These are phyloP conservation scores for Sarotherodon lohbergeri DNA, from an alignment of 2,113 vertebrate genomes.

Conservation along the genomic window DNA sequence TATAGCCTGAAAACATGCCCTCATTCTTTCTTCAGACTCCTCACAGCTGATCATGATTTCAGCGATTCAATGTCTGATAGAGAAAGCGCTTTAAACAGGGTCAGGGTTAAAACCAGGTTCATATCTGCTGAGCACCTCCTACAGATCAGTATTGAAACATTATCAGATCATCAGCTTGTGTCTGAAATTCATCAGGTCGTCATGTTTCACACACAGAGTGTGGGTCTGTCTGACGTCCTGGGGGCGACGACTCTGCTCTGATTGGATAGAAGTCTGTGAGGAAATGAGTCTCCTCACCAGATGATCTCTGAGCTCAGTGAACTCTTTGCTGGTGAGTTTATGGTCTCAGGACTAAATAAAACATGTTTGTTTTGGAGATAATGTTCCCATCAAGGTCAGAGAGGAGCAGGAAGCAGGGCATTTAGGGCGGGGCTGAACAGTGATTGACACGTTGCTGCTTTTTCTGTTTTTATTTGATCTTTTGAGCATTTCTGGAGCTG, in stretches of 20 bases:
- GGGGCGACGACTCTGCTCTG: neutral
- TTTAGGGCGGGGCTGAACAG: neutral
- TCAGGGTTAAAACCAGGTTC: neutral
- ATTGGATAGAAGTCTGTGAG: neutral
- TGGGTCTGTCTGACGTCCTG: neutral
- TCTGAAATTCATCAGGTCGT: neutral
- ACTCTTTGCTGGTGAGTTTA: neutral
- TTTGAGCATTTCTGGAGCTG: neutral
- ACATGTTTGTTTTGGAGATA: neutral
- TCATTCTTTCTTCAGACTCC: neutral
- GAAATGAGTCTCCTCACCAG: neutral
- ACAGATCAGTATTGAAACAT: neutral
- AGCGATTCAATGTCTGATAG: neutral
- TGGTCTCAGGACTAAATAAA: neutral
- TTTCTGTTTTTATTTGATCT: neutral
- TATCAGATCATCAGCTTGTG: neutral
- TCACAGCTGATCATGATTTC: neutral
- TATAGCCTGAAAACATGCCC: neutral
- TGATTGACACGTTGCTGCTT: neutral
- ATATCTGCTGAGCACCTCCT: neutral
- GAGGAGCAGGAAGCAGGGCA: neutral
- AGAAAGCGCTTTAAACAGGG: neutral
- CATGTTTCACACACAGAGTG: neutral
- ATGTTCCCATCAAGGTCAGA: neutral
- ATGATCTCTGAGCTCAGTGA: neutral